phyloP scores from a whole-genome alignment of 2,113 vertebrate genomes.

The Sebastes schlegelii region DNA sequence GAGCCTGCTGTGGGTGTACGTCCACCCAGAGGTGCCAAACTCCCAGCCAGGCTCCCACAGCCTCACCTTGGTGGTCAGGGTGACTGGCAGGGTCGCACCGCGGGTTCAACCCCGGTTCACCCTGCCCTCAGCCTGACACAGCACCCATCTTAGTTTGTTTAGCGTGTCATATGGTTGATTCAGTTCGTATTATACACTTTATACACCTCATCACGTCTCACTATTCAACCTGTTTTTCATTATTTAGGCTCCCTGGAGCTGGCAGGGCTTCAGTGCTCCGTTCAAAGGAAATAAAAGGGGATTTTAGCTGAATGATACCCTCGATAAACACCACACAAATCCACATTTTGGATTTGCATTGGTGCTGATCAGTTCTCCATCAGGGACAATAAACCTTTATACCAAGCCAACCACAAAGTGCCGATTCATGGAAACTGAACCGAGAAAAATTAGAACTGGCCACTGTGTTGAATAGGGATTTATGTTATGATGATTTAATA shows the following conservation, averaged over 20 bases:
- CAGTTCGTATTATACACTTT: neutral
- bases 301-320: neutral
- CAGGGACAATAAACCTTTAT: neutral
- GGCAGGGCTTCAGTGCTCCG: neutral
- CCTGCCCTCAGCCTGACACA: slow-evolving; percentile 50
- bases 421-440: neutral
- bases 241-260: neutral
- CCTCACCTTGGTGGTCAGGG: slow-evolving; percentile 67
- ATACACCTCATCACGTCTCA: neutral
- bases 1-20: slow-evolving; percentile 71
- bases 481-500: neutral
- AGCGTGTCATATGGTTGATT: neutral
- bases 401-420: neutral
- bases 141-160: neutral
- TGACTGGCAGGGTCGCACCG: slow-evolving; percentile 47
- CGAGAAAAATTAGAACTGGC: neutral
- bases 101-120: slow-evolving; percentile 72
- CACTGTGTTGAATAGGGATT: neutral
- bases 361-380: neutral
- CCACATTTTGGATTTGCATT: neutral
- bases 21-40: slow-evolving; percentile 78
- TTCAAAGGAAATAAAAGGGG: neutral
- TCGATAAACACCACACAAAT: neutral
- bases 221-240: neutral
- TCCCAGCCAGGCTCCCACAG: slow-evolving; percentile 73